Base-by-base conservation (phyloP, 1,140 invertebrate genomes). In the Coenobita brevimanus region DNA sequence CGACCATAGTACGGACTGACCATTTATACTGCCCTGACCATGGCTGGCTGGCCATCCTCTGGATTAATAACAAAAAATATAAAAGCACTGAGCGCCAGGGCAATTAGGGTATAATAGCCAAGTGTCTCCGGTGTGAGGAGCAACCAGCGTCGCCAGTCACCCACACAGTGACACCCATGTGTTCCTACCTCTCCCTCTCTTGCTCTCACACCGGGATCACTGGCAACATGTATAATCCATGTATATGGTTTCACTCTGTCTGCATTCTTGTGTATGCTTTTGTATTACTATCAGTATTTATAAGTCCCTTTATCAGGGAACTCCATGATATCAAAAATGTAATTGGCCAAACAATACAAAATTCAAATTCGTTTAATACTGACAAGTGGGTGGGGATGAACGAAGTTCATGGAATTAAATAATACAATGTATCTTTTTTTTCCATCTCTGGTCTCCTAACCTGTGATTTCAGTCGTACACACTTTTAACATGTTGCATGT, bases 401-500 rank as follows among this genome's bases (percentile, higher is more conserved):
- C 30, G 80, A 88, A 88, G 41, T 88, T 88, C 79, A 73, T 88
- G 79, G 86, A 41, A 81, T 81, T 60, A 88, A 75, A 62, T 75
- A 81, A 54, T 57, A 76, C 36, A 64, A 36, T 60, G 54, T 81
- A 71, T 73, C 67, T 82, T 43, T 82, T 82, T 76, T 88, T 82
- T 82, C 79, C 69, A 88, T 75, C 86, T 88, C 78, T 88, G 86
- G 86, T 88, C 86, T 88, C 86, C 79, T 76, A 88, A 88, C 78
- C 86, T 88, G 86, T 88, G 86, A 88, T 82, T 88, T 88, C 86
- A 88, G 78, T 88, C 86, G 30, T 87, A 80, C 75, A 87, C 84
- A 87, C 64, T 87, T 82, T 88, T 88, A 81, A 82, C 78, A 88
- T 88, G 86, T 88, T 88, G 86, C 86, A 88, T 88, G 86, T 88